phyloP scores from a whole-genome alignment of 1,140 invertebrate genomes.

The Nebria ingens region DNA sequence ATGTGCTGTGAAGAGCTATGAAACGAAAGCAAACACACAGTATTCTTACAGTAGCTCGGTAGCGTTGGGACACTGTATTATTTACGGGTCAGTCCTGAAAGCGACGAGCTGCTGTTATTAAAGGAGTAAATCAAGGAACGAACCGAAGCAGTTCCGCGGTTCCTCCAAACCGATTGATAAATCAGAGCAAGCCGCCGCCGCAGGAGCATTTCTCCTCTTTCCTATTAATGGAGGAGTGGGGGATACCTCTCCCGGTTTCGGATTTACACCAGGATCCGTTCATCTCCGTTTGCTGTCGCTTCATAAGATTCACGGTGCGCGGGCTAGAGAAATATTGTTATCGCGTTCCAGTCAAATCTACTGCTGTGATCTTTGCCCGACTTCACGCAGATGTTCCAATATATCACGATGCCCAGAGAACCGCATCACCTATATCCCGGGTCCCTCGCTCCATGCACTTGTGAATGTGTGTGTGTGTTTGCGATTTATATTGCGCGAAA shows the following conservation, averaged over 20 bases:
- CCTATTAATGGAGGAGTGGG: neutral
- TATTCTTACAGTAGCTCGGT: no score
- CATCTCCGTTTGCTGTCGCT: constrained; percentile 12
- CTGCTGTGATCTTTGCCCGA: constrained; percentile 6
- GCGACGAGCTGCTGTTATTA: constrained; percentile 17
- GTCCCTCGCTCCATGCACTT: neutral
- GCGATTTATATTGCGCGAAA: neutral
- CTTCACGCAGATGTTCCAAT: neutral
- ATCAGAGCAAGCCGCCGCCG: constrained; percentile 11
- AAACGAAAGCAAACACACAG: no score
- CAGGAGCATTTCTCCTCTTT: no score
- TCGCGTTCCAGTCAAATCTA: constrained; percentile 9
- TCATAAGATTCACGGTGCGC: constrained; percentile 2
- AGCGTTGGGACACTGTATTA: constrained; percentile 13
- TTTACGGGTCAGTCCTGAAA: constrained; percentile 18
- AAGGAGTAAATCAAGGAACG: constrained; percentile 18
- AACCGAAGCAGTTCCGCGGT: neutral
- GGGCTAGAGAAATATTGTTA: constrained; percentile 4
- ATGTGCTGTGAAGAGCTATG: neutral
- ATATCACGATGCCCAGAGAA: neutral
- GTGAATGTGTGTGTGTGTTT: neutral
- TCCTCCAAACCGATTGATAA: constrained; percentile 16
- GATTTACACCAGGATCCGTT: constrained; percentile 17
- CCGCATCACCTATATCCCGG: neutral
- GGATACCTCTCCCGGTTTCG: constrained; percentile 11